Percentiles rank a stretch among this genome's conserved stretches.
These are phyloP conservation scores for Lordiphosa andalusiaca DNA, from an alignment of 2,888 invertebrate species.

Conservation along the genomic window DNA sequence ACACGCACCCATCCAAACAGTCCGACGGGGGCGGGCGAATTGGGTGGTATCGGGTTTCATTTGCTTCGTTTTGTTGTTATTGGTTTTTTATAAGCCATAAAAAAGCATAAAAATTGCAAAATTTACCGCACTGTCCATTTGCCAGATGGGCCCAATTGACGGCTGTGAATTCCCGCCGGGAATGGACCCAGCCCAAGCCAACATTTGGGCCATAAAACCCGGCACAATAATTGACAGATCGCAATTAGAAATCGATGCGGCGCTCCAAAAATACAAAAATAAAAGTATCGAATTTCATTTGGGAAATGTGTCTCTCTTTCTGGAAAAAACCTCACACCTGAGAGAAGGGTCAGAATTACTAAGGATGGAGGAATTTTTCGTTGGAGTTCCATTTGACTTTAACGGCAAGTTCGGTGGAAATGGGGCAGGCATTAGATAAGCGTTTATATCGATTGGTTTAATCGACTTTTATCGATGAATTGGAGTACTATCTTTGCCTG, in stretches of 20 bases:
- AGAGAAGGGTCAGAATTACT: too few relatives aligned
- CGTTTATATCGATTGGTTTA: too few relatives aligned
- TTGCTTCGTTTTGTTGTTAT: slow-evolving; percentile 42
- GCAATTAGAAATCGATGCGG: slow-evolving; percentile 69
- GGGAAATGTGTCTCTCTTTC: slow-evolving; percentile 3
- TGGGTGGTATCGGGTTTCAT: not conserved
- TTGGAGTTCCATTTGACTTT: too few relatives aligned
- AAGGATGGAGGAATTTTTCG: not conserved
- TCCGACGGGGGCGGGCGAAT: not conserved
- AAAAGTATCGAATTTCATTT: slow-evolving; percentile 63
- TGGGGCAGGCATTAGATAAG: too few relatives aligned
- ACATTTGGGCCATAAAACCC: slow-evolving; percentile 47
- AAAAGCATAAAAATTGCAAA: slow-evolving; percentile 57
- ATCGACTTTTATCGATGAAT: too few relatives aligned
- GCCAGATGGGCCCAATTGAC: slow-evolving; percentile 61
- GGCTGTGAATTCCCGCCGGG: slow-evolving; percentile 46
- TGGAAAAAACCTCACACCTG: slow-evolving; percentile 5
- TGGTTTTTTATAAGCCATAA: slow-evolving; percentile 73
- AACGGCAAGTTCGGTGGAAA: too few relatives aligned
- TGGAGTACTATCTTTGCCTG: too few relatives aligned
- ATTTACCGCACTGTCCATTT: slow-evolving; percentile 61
- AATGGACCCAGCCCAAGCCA: slow-evolving; percentile 17
- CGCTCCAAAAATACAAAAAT: slow-evolving; percentile 44
- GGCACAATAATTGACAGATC: slow-evolving; percentile 64
- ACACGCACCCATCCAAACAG: not conserved